Percentiles rank a stretch among this genome's conserved stretches.
phyloP scores from a whole-genome alignment of 2,888 invertebrate species.

The Chydorus sphaericus region DNA sequence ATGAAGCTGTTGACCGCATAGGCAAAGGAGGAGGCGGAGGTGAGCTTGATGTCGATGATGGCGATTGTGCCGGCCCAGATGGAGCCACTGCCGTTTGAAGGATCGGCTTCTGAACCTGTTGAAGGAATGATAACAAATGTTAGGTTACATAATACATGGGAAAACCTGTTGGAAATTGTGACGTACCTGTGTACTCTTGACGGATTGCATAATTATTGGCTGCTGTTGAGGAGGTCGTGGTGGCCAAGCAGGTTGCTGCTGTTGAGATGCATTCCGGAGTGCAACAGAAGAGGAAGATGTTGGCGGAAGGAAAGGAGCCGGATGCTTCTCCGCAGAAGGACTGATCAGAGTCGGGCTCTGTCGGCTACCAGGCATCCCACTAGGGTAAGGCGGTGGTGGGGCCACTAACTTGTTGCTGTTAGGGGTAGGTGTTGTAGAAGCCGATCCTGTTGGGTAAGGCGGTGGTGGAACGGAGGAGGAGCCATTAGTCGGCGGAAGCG shows the following conservation, averaged over 20 bases:
- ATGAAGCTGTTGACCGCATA: constrained; percentile 15
- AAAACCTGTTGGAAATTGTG: background rate
- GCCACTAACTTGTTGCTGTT: constrained; percentile 33
- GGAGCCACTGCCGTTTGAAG: constrained; percentile 92
- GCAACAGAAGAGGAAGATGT: constrained; percentile 32
- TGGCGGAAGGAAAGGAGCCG: constrained; percentile 53
- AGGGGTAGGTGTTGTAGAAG: constrained; percentile 33
- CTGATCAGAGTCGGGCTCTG: constrained; percentile 66
- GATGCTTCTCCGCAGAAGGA: constrained; percentile 65
- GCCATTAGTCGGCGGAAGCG: constrained; percentile 2
- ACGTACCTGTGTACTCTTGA: constrained; percentile 66
- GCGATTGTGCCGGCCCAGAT: constrained; percentile 45
- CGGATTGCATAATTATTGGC: constrained; percentile 92
- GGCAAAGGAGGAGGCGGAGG: constrained; percentile 19
- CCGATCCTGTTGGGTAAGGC: constrained; percentile 36
- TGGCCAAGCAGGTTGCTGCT: constrained; percentile 9
- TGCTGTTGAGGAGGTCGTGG: constrained; percentile 14
- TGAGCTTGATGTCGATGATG: constrained; percentile 16
- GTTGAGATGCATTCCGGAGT: constrained; percentile 24
- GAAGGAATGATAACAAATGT: background rate
- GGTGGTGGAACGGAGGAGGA: constrained; percentile 43
- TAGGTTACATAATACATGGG: background rate
- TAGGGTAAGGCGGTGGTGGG: constrained; percentile 36
- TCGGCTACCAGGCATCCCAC: constrained; percentile 54
- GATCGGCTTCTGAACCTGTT: constrained; percentile 65